A percentile compares a stretch with the other conserved stretches of the same genome.
These are phyloP conservation scores for Python bivittatus DNA, from an alignment of 2,113 vertebrate genomes.

Conservation along the genomic window DNA sequence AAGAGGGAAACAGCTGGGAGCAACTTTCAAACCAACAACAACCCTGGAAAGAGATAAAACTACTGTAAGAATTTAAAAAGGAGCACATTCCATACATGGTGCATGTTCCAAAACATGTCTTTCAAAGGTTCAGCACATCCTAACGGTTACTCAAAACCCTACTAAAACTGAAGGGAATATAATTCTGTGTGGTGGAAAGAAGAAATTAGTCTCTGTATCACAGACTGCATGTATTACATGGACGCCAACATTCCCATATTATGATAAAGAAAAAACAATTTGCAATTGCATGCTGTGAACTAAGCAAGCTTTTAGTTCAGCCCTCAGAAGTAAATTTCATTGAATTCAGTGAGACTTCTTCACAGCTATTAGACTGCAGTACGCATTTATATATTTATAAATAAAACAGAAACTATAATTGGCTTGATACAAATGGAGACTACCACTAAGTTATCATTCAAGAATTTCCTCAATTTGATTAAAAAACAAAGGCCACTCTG, in stretches of 20 bases:
- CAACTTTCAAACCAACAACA: not conserved
- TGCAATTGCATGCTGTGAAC: not conserved
- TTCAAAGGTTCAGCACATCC: not conserved
- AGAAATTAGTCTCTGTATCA: not conserved
- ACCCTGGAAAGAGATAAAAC: not conserved
- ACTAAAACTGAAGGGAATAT: not conserved
- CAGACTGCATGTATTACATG: not conserved
- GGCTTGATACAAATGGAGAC: conserved; percentile 7
- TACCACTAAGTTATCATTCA: conserved; percentile 22
- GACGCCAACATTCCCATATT: not conserved
- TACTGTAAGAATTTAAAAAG: not conserved
- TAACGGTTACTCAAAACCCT: not conserved
- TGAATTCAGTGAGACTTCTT: not conserved
- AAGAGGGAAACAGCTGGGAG: too few relatives aligned
- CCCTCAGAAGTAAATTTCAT: not conserved
- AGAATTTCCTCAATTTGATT: conserved; percentile 23
- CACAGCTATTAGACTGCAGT: not conserved
- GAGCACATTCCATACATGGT: not conserved
- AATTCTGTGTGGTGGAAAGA: not conserved
- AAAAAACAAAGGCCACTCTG: not conserved
- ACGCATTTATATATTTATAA: not conserved
- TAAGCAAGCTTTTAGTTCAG: not conserved
- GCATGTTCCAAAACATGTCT: not conserved
- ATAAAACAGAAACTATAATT: not conserved
- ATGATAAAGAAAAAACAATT: not conserved